phyloP scores from a whole-genome alignment of 2,113 vertebrate genomes.

The Hyperoodon ampullatus region DNA sequence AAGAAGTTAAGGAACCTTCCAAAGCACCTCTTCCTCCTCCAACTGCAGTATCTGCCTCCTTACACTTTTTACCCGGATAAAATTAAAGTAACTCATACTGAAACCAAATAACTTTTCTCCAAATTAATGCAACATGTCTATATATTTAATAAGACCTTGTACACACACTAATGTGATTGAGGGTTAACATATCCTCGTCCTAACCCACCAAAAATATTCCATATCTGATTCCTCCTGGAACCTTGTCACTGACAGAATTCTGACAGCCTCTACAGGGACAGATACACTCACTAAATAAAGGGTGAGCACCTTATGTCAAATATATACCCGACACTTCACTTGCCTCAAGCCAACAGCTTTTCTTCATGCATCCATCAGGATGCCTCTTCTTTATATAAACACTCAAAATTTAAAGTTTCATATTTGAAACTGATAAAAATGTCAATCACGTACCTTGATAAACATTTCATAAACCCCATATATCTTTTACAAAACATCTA shows the following conservation, averaged over 20 bases:
- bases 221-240: not conserved
- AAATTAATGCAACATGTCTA: not conserved
- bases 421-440: not conserved
- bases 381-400: not conserved
- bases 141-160: not conserved
- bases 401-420: constrained; percentile 11
- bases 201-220: not conserved
- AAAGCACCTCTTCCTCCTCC: not conserved
- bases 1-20: not conserved
- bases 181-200: not conserved
- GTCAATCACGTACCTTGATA: not conserved
- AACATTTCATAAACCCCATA: not conserved
- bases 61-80: not conserved
- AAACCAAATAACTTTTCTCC: not conserved
- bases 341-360: not conserved
- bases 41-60: not conserved
- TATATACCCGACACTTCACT: not conserved
- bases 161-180: not conserved
- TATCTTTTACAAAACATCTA: not conserved
- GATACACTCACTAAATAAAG: not conserved
- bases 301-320: not conserved
- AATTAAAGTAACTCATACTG: not conserved
- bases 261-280: not conserved
- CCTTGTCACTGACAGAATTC: not conserved
- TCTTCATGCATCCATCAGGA: not conserved